Conservation (phyloP, 2,113 vertebrate genomes). For the Patagioenas fasciata region DNA sequence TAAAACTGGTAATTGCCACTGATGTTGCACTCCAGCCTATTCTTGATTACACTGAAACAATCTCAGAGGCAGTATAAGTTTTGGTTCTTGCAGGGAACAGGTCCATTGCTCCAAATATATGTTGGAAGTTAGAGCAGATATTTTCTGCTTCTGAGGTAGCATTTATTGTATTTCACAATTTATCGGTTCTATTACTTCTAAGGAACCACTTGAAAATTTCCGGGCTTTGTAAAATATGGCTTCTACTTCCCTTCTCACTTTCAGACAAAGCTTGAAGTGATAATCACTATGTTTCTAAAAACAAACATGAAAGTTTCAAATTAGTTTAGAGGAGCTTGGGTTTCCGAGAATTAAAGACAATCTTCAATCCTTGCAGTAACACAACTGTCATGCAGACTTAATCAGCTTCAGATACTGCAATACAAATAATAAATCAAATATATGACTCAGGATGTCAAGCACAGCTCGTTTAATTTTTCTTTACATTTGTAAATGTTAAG, state of each 20-base stretch:
- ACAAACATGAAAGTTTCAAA: neutral
- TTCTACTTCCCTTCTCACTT: neutral
- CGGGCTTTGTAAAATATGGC: neutral
- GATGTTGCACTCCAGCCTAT: neutral
- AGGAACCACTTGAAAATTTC: neutral
- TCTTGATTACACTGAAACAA: neutral
- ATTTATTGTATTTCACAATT: neutral
- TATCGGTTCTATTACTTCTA: neutral
- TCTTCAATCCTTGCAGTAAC: neutral
- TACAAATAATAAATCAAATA: neutral
- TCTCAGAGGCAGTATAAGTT: neutral
- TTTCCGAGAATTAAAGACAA: neutral
- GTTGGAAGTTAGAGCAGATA: neutral
- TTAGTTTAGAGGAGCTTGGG: neutral
- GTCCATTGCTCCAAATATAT: neutral
- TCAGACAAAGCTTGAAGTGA: neutral
- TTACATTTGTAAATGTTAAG: neutral
- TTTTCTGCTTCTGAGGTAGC: neutral
- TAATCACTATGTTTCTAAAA: neutral
- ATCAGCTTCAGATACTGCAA: neutral
- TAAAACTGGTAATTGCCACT: neutral
- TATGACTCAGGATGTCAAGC: neutral
- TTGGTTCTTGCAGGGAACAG: neutral
- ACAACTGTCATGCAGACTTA: neutral
- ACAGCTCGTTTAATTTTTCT: neutral